Evolutionary conservation across 2,797 vertebrate species (phyloP), one percentile per base, ranked within the genome.

Genomic region (Sebastes oblongus): DNA sequence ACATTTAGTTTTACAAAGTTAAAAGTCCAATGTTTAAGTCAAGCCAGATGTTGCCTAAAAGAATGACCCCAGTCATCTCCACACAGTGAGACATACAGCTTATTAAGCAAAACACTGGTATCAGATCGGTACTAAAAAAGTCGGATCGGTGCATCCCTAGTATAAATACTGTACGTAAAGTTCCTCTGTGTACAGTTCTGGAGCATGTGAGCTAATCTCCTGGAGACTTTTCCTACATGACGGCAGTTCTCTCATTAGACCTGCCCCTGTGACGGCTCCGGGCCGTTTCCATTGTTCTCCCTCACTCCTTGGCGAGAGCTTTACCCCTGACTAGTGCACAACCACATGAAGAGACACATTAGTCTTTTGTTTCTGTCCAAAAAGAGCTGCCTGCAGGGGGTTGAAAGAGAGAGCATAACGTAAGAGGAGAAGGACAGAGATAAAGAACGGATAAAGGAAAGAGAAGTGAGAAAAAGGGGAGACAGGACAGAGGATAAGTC

Each of bases 311-410:
- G 80, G 84, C 81, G 60, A 82, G 70, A 36, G 81, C 62, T 84
- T 86, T 81, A 79, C 60, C 66, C 81, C 81, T 52, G 82, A 88
- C 84, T 83, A 66, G 64, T 84, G 84, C n/a, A 34, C 67, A 80
- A 75, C 80, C 85, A 86, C 88, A 87, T 81, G 81, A 88, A 91
- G 81, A 90, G 81, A 90, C 92, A 90, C 91, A 91, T 90, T 83
- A 79, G 59, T 27, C 88, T 86, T 89, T 92, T 92, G 89, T 93
- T 86, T 91, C 88, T 80, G 66, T 67, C 86, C 70, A 82, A 87
- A 93, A 93, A 92, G 84, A 88, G 77, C 78, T 90, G 89, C 90
- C 93, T 86, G 84, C 72, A 73, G 92, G 94, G 86, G 78, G 78
- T 52, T 87, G 81, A 88, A 86, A 90, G 30, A 80, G 74, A 77